These are phyloP conservation scores for Heliconius cydno DNA, from an alignment of 2,888 invertebrate species.

Conservation along the genomic window DNA sequence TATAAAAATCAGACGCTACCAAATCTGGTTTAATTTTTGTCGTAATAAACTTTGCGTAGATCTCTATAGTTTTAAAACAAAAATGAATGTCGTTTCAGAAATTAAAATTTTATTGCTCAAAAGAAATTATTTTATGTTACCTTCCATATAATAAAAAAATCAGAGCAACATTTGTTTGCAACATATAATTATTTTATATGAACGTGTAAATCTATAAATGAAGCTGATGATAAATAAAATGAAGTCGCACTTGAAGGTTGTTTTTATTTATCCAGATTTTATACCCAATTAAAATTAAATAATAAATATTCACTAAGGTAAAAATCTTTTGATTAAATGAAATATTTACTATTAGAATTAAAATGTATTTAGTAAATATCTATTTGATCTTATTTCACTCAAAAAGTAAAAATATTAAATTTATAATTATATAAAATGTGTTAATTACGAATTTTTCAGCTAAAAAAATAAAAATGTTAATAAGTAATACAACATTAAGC, in stretches of 20 bases:
- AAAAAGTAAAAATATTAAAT: too few relatives aligned
- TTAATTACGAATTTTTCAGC: too few relatives aligned
- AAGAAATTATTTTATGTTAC: constrained; percentile 61
- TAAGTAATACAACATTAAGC: constrained; percentile 15
- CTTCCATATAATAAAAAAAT: constrained; percentile 58
- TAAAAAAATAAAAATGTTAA: neutral
- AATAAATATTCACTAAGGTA: too few relatives aligned
- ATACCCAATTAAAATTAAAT: neutral
- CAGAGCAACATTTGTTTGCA: constrained; percentile 55
- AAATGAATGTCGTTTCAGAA: constrained; percentile 35
- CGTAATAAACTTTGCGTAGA: constrained; percentile 44
- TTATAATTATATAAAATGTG: too few relatives aligned
- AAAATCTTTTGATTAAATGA: too few relatives aligned
- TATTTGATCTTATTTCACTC: too few relatives aligned
- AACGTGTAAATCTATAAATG: constrained; percentile 62
- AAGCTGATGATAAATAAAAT: constrained; percentile 71
- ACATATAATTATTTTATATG: constrained; percentile 53
- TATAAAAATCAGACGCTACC: constrained; percentile 18
- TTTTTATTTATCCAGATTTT: constrained; percentile 54
- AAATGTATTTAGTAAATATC: too few relatives aligned
- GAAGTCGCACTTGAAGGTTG: constrained; percentile 63
- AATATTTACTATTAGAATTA: too few relatives aligned
- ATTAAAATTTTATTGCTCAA: constrained; percentile 69
- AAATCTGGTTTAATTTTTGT: constrained; percentile 3
- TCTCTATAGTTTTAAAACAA: constrained; percentile 45